Percentiles rank a stretch among this genome's conserved stretches.
Conservation (phyloP, 2,797 vertebrate species). For the Nannoperca obscura region DNA sequence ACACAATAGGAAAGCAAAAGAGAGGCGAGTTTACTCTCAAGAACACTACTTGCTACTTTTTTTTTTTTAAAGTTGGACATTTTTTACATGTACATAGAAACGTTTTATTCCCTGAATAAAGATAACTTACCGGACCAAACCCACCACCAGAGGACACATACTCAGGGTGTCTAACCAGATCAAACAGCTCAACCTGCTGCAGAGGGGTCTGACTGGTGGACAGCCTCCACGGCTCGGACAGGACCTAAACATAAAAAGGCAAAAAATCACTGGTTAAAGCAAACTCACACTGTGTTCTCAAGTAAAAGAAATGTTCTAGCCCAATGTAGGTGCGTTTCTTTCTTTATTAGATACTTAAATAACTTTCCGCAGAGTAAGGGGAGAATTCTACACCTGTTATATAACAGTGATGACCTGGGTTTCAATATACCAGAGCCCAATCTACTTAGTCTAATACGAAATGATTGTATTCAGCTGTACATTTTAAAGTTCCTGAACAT, state of each 20-base stretch:
- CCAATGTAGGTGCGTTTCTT: background rate
- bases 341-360: background rate
- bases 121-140: constrained; percentile 93
- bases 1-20: background rate
- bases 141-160: constrained; percentile 93
- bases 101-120: background rate
- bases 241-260: constrained; percentile 83
- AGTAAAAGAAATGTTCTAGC: background rate
- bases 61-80: background rate
- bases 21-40: background rate
- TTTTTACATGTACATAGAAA: background rate
- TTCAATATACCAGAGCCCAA: background rate
- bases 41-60: background rate
- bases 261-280: background rate
- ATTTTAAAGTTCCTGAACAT: background rate
- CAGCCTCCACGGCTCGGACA: constrained; percentile 96
- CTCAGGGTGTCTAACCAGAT: constrained; percentile 90
- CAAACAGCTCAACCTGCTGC: constrained; percentile 90
- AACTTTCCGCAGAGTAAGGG: background rate
- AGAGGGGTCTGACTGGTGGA: constrained; percentile 98
- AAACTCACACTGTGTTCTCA: background rate
- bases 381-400: background rate
- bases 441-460: background rate
- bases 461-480: background rate
- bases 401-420: constrained; percentile 3